These are phyloP conservation scores for Rhimphoctona megacephalus DNA, from an alignment of 2,888 invertebrate species.

Conservation along the genomic window DNA sequence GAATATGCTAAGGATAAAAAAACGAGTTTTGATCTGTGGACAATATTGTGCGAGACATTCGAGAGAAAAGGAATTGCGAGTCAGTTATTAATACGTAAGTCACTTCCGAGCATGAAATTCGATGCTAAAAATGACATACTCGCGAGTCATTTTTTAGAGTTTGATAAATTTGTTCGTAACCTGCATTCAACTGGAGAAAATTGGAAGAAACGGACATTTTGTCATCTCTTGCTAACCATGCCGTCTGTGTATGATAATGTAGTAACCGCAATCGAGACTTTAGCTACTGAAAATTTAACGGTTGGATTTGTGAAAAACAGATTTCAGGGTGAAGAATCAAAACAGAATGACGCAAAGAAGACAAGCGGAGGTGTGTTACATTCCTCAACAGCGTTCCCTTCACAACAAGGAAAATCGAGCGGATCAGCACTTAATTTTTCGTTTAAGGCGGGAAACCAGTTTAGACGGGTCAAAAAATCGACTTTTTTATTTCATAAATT, in stretches of 20 bases:
- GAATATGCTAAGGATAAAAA: no score
- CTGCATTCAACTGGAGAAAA: background rate
- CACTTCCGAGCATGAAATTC: background rate
- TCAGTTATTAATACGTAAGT: conserved; percentile 1
- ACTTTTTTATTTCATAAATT: no score
- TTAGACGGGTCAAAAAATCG: no score
- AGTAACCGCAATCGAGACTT: conserved; percentile 72
- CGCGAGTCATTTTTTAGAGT: no score
- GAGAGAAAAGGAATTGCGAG: background rate
- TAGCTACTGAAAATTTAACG: conserved; percentile 56
- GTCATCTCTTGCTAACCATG: conserved; percentile 55
- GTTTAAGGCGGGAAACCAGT: no score
- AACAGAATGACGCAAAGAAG: conserved; percentile 36
- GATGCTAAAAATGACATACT: no score
- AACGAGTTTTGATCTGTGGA: background rate
- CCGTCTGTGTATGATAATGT: conserved; percentile 70
- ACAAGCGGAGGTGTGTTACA: background rate
- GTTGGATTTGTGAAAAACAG: conserved; percentile 72
- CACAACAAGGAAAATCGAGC: conserved; percentile 10
- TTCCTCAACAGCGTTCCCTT: conserved; percentile 33
- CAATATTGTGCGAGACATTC: background rate
- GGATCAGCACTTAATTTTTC: background rate
- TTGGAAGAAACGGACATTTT: background rate
- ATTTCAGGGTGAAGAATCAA: conserved; percentile 71
- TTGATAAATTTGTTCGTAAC: no score